Evolutionary conservation across 2,797 vertebrate species (phyloP), one percentile per base, ranked within the genome.

Genomic region (Tapirus indicus): DNA sequence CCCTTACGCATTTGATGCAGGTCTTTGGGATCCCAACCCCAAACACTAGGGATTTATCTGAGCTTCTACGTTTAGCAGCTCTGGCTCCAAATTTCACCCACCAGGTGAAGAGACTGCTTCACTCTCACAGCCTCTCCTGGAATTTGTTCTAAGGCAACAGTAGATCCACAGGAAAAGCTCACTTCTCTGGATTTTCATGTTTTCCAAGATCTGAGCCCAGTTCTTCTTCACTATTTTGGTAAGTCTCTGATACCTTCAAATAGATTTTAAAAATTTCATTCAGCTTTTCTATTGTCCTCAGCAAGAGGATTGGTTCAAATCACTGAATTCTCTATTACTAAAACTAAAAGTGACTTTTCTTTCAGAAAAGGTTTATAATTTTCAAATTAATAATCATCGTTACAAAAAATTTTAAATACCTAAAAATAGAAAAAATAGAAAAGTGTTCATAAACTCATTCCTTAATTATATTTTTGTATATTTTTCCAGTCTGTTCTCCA

Each of bases 381-480:
- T 87, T 85, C 35, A 74, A 94, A 77, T 23, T 66, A 89, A 77
- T 96, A 77, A 72, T 56, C 18, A 88, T 47, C 6, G 69, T 79
- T 85, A 80, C 20, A 86, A 79, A 78, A 87, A 71, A 64, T 44
- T 62, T 56, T 69, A 91, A 90, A 35, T 66, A 21, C 0, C 6
- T 75, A 54, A 86, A 68, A 52, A 68, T n/a, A 54, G 8, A 69
- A 94, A 88, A 47, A 58, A 5, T 29, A 95, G 38, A 52, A 93
- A 72, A 78, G 44, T 25, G 82, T 9, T 68, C 8, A 75, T 38
- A 83, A 83, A 89, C 20, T 49, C 20, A 64, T 5, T 75, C 23
- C 25, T 89, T 71, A 66, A 78, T 89, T 88, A 7, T 72, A 83
- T 68, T 92, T 86, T 72, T 90, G 8, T 71, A 49, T 71, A 85